A percentile compares a stretch with the other conserved stretches of the same genome.
These are phyloP conservation scores for Phalacrocorax aristotelis DNA, from an alignment of 2,113 vertebrate species.

Conservation along the genomic window DNA sequence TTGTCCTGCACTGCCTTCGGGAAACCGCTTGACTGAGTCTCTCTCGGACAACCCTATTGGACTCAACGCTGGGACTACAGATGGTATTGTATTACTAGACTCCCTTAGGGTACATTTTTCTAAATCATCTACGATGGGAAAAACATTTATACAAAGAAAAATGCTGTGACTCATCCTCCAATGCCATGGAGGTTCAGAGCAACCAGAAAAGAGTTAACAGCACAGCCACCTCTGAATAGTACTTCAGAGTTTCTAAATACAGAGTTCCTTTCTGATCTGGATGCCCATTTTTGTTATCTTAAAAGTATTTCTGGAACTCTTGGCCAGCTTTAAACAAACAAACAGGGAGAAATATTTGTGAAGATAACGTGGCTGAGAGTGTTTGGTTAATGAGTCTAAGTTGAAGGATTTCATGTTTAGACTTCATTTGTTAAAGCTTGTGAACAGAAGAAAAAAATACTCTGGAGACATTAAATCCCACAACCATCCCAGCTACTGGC, in stretches of 20 bases:
- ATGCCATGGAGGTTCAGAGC: not conserved
- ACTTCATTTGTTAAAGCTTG: not conserved
- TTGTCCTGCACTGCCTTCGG: not conserved
- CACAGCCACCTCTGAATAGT: not conserved
- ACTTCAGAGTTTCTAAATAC: constrained; percentile 37
- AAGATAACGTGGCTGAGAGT: not conserved
- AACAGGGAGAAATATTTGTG: constrained; percentile 47
- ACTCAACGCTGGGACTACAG: not conserved
- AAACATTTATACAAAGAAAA: not conserved
- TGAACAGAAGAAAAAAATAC: not conserved
- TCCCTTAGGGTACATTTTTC: not conserved
- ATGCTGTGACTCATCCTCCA: constrained; percentile 11
- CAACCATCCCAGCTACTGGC: constrained; percentile 14
- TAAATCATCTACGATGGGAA: not conserved
- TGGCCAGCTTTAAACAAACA: constrained; percentile 57
- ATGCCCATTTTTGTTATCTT: constrained; percentile 56
- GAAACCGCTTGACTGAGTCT: not conserved
- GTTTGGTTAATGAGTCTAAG: constrained; percentile 4
- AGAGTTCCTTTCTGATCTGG: constrained; percentile 15
- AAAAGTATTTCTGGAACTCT: constrained; percentile 63
- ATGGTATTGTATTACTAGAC: not conserved
- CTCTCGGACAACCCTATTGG: not conserved
- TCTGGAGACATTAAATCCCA: not conserved
- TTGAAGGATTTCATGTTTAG: not conserved
- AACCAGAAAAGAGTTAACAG: constrained; percentile 27